Conservation (phyloP, 1,140 invertebrate species). For the Vollenhovia emeryi region DNA sequence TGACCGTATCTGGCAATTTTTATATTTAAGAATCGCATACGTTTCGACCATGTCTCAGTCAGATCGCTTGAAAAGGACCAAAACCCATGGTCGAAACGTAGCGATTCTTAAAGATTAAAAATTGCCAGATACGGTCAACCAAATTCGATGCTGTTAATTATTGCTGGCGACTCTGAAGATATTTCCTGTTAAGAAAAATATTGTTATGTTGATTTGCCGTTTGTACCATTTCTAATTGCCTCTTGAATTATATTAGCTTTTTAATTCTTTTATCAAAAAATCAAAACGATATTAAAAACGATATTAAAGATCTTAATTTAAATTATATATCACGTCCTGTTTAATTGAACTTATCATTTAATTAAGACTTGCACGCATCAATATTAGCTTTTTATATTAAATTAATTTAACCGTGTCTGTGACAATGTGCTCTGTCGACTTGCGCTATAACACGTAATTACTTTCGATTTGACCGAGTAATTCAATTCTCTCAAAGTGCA, state of each 20-base stretch:
- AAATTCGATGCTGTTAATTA: no score
- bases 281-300: neutral
- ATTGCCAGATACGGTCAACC: no score
- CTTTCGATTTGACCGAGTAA: slow-evolving; percentile 35
- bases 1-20: no score
- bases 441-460: slow-evolving; percentile 21
- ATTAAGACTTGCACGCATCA: neutral
- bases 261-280: neutral
- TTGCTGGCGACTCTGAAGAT: no score
- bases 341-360: neutral
- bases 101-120: no score
- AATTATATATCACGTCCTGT: neutral
- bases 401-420: slow-evolving; percentile 16
- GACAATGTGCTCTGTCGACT: neutral
- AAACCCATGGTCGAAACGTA: no score
- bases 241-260: neutral
- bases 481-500: slow-evolving; percentile 28
- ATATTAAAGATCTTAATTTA: neutral
- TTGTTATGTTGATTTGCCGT: no score
- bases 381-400: no score
- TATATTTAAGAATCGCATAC: no score
- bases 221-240: neutral
- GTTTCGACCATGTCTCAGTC: no score
- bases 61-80: no score
- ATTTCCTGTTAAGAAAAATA: no score